Percentiles rank a stretch among this genome's conserved stretches.
Conservation (phyloP, 1,140 invertebrate species). For the Antheraea mylitta region DNA sequence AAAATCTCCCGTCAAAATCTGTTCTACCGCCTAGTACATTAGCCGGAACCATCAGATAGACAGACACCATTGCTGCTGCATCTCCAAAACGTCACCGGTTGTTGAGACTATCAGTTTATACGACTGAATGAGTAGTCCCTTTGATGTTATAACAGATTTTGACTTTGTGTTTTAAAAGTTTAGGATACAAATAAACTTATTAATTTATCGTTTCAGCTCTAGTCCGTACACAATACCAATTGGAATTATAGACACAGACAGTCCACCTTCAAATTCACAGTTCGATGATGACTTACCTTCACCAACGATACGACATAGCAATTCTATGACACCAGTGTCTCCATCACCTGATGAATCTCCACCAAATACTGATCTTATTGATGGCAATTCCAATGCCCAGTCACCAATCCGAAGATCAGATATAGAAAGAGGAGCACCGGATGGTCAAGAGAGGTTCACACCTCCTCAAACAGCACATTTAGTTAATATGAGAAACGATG, state of each 20-base stretch:
- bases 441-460: conserved; percentile 68
- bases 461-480: conserved; percentile 50
- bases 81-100: no score
- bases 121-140: no score
- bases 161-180: no score
- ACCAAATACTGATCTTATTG: conserved; percentile 41
- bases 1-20: no score
- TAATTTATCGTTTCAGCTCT: conserved; percentile 44
- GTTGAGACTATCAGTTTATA: no score
- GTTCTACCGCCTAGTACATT: no score
- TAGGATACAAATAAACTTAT: not conserved
- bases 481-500: conserved; percentile 41
- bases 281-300: conserved; percentile 45
- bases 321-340: conserved; percentile 36
- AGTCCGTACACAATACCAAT: conserved; percentile 33
- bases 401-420: conserved; percentile 43
- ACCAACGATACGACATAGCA: conserved; percentile 27
- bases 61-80: no score
- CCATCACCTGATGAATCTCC: conserved; percentile 49
- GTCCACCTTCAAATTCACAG: conserved; percentile 35
- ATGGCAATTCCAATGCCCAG: conserved; percentile 26
- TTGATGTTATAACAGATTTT: no score
- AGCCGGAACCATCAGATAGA: no score
- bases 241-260: conserved; percentile 44
- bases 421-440: conserved; percentile 57